These are phyloP conservation scores for Clarias batrachus DNA, from an alignment of 2,113 vertebrate species.

Conservation along the genomic window DNA sequence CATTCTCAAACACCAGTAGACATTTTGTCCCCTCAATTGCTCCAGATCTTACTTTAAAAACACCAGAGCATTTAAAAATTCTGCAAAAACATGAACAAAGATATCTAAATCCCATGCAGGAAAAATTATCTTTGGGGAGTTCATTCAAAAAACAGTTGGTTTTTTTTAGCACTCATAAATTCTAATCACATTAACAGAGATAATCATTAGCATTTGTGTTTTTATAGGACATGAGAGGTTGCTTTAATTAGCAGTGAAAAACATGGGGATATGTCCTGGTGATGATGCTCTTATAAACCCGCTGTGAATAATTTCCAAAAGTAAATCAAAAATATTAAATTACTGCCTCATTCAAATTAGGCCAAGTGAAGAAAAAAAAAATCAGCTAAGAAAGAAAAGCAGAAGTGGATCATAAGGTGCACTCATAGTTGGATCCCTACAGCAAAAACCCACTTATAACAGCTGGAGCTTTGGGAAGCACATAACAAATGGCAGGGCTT, in stretches of 20 bases:
- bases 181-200: constrained; percentile 54
- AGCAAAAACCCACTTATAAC: constrained; percentile 27
- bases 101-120: constrained; percentile 52
- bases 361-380: constrained; percentile 22
- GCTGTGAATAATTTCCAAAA: constrained; percentile 34
- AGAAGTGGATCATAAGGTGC: constrained; percentile 29
- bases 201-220: constrained; percentile 61
- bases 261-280: constrained; percentile 32
- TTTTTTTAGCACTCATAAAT: constrained; percentile 56
- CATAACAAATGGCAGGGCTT: constrained; percentile 25
- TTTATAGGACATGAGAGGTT: constrained; percentile 40
- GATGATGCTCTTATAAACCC: constrained; percentile 15
- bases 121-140: constrained; percentile 38
- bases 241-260: constrained; percentile 46
- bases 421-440: constrained; percentile 1
- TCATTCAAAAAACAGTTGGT: constrained; percentile 41
- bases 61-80: not conserved
- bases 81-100: not conserved
- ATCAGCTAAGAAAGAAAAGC: constrained; percentile 4
- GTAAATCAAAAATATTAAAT: constrained; percentile 50
- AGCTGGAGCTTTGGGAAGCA: constrained; percentile 12
- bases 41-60: not conserved
- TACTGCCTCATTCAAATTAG: constrained; percentile 34
- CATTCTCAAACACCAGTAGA: not conserved
- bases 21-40: not conserved